Evolutionary conservation across 2,797 vertebrate species (phyloP).

Genomic region (Hyperoplus immaculatus): DNA sequence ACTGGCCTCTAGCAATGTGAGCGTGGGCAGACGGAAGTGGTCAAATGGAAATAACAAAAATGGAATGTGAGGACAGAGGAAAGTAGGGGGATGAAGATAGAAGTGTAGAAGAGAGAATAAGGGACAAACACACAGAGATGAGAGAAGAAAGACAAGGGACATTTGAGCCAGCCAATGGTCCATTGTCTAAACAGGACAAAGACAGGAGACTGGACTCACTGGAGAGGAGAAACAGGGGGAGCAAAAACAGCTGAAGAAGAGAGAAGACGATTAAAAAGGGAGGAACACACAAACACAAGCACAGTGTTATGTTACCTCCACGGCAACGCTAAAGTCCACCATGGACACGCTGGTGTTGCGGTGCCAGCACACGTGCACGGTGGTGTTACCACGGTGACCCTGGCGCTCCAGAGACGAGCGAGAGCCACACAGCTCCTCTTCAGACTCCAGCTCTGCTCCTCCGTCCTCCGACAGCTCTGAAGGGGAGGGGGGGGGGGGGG

Average conservation of each 20-base stretch:
- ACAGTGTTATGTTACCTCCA: constrained; percentile 87
- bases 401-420: constrained; percentile 94
- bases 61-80: not conserved
- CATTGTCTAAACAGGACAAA: constrained; percentile 28
- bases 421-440: constrained; percentile 93
- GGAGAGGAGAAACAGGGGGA: not conserved
- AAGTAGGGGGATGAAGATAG: constrained; percentile 4
- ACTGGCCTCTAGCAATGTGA: constrained; percentile 78
- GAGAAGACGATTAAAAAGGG: not conserved
- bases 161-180: constrained; percentile 10
- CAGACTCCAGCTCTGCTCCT: constrained; percentile 90
- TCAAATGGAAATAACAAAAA: constrained; percentile 23
- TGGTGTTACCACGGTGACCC: constrained; percentile 92
- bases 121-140: constrained; percentile 37
- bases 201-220: not conserved
- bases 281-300: constrained; percentile 24
- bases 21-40: constrained; percentile 30
- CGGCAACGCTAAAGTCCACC: constrained; percentile 95
- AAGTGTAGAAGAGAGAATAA: constrained; percentile 4
- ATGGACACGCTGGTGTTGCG: constrained; percentile 97
- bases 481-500: constrained; percentile 39
- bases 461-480: constrained; percentile 91
- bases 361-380: constrained; percentile 96
- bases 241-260: not conserved
- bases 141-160: constrained; percentile 40